Evolutionary conservation across 2,797 vertebrate species (phyloP).

Genomic region (Poeciliopsis turneri): DNA sequence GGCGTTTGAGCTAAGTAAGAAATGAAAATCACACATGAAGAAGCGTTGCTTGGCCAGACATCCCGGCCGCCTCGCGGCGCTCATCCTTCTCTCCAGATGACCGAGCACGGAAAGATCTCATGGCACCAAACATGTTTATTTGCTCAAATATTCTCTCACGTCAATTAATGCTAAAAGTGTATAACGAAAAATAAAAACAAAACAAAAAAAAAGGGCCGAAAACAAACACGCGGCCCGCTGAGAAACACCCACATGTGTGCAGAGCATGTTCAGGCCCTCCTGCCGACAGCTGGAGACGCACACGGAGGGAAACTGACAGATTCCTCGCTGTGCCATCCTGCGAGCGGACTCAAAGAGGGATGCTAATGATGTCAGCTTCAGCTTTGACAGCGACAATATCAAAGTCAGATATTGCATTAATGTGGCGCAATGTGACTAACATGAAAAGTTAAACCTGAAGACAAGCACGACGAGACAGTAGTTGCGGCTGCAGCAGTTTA

Average conservation of each 20-base stretch:
- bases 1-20: too few species aligned
- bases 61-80: too few species aligned
- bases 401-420: conserved; percentile 20
- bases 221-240: conserved; percentile 15
- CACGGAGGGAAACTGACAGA: conserved; percentile 10
- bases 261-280: conserved; percentile 8
- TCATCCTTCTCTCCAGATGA: too few species aligned
- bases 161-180: background rate
- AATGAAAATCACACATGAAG: too few species aligned
- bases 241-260: conserved; percentile 22
- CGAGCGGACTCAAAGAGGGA: conserved; percentile 17
- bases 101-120: background rate
- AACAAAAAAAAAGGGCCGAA: conserved; percentile 25
- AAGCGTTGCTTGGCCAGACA: too few species aligned
- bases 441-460: background rate
- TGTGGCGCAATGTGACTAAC: background rate
- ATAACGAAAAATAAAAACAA: conserved; percentile 8
- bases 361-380: conserved; percentile 22
- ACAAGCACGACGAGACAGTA: background rate
- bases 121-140: background rate
- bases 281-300: conserved; percentile 19
- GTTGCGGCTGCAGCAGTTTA: background rate
- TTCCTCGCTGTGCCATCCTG: conserved; percentile 26
- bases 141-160: background rate
- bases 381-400: conserved; percentile 8